These are phyloP conservation scores for Pharmacophagus antenor DNA, from an alignment of 2,888 invertebrate species.

Conservation along the genomic window DNA sequence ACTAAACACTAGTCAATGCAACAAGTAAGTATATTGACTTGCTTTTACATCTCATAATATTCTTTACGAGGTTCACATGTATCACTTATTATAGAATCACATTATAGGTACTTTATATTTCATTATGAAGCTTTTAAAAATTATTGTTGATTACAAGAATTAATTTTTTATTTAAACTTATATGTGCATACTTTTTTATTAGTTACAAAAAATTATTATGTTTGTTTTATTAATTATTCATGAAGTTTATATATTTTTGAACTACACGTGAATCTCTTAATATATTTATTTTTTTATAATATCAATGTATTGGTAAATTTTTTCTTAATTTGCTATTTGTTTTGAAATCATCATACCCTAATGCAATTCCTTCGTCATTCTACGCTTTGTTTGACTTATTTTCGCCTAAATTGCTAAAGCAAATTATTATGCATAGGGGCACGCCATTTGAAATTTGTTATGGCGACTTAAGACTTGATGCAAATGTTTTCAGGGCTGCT, in stretches of 20 bases:
- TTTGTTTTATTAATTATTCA: background rate
- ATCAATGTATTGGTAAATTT: background rate
- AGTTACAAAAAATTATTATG: background rate
- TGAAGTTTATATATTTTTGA: background rate
- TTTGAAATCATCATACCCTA: background rate
- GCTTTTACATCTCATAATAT: slow-evolving; percentile 40
- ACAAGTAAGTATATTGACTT: slow-evolving; percentile 67
- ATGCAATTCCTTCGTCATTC: slow-evolving; percentile 32
- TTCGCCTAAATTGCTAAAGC: slow-evolving; percentile 45
- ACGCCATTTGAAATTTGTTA: slow-evolving; percentile 9
- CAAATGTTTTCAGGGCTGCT: slow-evolving; percentile 55
- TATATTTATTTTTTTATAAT: background rate
- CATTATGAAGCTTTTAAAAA: too few relatives aligned
- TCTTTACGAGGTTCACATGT: slow-evolving; percentile 33
- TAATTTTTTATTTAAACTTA: background rate
- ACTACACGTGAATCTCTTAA: slow-evolving; percentile 19
- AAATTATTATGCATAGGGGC: background rate
- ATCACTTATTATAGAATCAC: slow-evolving; percentile 22
- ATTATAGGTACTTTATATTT: too few relatives aligned
- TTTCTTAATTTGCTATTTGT: background rate
- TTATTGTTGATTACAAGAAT: too few relatives aligned
- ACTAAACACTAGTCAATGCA: slow-evolving; percentile 71
- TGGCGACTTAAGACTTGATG: background rate
- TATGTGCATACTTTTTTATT: background rate
- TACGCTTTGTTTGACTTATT: slow-evolving; percentile 34